Conservation (phyloP, 2,797 vertebrate species). For the Syngnathus rostellatus region DNA sequence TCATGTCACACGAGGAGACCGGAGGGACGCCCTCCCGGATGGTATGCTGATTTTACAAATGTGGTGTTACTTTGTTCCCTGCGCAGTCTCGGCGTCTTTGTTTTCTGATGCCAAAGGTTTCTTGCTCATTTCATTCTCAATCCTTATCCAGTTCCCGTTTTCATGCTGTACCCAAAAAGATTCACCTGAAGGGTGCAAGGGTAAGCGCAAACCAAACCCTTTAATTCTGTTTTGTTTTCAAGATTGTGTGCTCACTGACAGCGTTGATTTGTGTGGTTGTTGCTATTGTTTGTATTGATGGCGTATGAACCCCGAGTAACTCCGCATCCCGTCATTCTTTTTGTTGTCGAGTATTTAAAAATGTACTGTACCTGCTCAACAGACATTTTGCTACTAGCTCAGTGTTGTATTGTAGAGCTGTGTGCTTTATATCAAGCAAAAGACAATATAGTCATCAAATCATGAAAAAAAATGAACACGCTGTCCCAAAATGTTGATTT, state of each 20-base stretch:
- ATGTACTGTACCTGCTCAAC: constrained; percentile 37
- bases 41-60: constrained; percentile 33
- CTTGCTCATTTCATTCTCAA: constrained; percentile 47
- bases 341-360: constrained; percentile 41
- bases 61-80: constrained; percentile 20
- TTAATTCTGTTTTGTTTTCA: constrained; percentile 63
- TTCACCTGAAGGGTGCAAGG: constrained; percentile 57
- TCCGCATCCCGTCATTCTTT: not conserved
- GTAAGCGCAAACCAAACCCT: constrained; percentile 70
- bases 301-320: constrained; percentile 12
- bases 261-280: constrained; percentile 60
- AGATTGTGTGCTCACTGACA: constrained; percentile 59
- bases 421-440: constrained; percentile 55
- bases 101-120: constrained; percentile 64
- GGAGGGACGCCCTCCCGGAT: constrained; percentile 34
- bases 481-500: not conserved
- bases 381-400: constrained; percentile 38
- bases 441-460: constrained; percentile 32
- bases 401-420: constrained; percentile 58
- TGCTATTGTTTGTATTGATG: constrained; percentile 33
- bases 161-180: constrained; percentile 37
- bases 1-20: constrained; percentile 34
- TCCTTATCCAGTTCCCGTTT: constrained; percentile 43
- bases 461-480: not conserved
- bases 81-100: constrained; percentile 39